A percentile compares a stretch with the other conserved stretches of the same genome.
phyloP scores from a whole-genome alignment of 2,888 invertebrate genomes.

The Drosophila mayaguana region DNA sequence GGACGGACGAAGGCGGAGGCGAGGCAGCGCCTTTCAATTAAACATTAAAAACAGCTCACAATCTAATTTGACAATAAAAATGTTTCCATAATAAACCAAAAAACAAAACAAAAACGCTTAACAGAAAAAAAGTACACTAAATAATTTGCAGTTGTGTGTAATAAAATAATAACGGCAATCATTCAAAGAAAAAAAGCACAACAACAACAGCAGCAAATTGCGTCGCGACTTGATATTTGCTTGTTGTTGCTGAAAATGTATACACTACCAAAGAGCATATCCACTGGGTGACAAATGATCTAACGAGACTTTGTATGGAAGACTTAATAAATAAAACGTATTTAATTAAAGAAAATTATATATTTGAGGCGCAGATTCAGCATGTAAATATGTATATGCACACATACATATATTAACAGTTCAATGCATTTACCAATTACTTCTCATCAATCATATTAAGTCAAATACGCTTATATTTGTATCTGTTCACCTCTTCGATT shows the following conservation, averaged over 20 bases:
- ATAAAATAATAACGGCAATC: conserved; percentile 69
- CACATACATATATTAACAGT: too few species aligned
- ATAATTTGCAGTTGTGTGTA: conserved; percentile 48
- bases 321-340: too few species aligned
- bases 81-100: conserved; percentile 18
- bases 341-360: too few species aligned
- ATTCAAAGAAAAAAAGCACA: conserved; percentile 34
- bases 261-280: background rate
- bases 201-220: conserved; percentile 31
- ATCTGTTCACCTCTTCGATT: too few species aligned
- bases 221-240: conserved; percentile 12
- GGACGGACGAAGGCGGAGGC: background rate
- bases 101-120: conserved; percentile 5
- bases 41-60: conserved; percentile 42
- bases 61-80: conserved; percentile 58
- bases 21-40: conserved; percentile 38
- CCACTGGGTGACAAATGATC: background rate
- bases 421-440: too few species aligned
- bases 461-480: too few species aligned
- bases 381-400: too few species aligned
- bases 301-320: too few species aligned
- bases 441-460: too few species aligned
- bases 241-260: conserved; percentile 9
- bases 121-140: conserved; percentile 18
- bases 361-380: too few species aligned